Percentiles rank a stretch among this genome's conserved stretches.
Evolutionary conservation across 2,113 vertebrate genomes (phyloP).

Genomic region (Tetraodon nigroviridis): DNA sequence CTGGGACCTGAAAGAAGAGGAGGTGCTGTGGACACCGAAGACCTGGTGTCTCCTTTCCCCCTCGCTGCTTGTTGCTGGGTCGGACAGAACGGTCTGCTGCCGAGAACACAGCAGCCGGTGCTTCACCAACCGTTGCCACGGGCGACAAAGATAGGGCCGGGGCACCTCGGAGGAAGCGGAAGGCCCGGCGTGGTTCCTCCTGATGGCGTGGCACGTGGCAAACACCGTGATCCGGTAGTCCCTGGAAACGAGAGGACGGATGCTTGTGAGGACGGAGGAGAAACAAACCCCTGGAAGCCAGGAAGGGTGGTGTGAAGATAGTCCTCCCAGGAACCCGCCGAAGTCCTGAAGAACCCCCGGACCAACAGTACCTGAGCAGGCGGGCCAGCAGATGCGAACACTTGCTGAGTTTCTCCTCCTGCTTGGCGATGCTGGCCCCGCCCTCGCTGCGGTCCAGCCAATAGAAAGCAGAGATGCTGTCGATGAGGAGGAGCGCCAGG

Average conservation of each 20-base stretch:
- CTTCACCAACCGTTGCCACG: conserved; percentile 85
- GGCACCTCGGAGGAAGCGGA: conserved; percentile 55
- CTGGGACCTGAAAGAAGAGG: conserved; percentile 68
- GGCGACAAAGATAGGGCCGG: conserved; percentile 81
- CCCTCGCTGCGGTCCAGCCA: conserved; percentile 86
- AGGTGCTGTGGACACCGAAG: conserved; percentile 76
- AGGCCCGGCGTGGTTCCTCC: conserved; percentile 66
- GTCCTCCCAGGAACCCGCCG: no score
- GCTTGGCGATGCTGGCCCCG: conserved; percentile 75
- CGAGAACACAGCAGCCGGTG: conserved; percentile 79
- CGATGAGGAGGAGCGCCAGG: conserved; percentile 82
- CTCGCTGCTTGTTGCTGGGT: conserved; percentile 51
- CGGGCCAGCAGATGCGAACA: conserved; percentile 77
- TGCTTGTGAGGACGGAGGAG: no score
- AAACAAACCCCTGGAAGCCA: no score
- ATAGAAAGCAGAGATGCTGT: conserved; percentile 90
- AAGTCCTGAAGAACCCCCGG: neutral
- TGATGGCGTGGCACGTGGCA: conserved; percentile 82
- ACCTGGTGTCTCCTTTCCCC: conserved; percentile 49
- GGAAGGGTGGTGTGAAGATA: no score
- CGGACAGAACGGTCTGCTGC: conserved; percentile 8
- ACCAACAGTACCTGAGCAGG: conserved; percentile 72
- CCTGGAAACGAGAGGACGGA: conserved; percentile 34
- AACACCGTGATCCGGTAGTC: conserved; percentile 82
- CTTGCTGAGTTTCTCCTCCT: conserved; percentile 81